Evolutionary conservation across 2,888 invertebrate genomes (phyloP).

Genomic region (Amorpha juglandis): DNA sequence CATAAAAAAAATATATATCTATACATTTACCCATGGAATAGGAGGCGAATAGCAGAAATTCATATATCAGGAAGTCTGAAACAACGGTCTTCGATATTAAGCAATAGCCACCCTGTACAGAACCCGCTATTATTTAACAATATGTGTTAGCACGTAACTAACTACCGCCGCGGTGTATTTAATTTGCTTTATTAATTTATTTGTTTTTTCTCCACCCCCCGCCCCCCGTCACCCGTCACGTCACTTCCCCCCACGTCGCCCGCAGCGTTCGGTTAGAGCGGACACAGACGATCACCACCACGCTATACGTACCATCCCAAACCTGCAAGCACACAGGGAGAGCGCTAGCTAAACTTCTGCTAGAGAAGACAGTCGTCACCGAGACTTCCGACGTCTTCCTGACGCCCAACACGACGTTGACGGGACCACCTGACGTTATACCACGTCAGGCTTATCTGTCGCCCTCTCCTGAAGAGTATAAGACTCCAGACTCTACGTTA

Average conservation of each 20-base stretch:
- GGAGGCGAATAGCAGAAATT: not conserved
- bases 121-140: conserved; percentile 34
- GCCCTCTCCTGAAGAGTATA: conserved; percentile 59
- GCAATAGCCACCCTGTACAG: conserved; percentile 42
- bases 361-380: conserved; percentile 55
- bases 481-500: conserved; percentile 58
- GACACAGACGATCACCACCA: conserved; percentile 51
- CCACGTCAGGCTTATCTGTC: conserved; percentile 58
- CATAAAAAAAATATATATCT: not conserved
- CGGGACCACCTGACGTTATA: conserved; percentile 67
- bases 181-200: conserved; percentile 64
- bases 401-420: conserved; percentile 67
- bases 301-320: conserved; percentile 54
- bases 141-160: conserved; percentile 62
- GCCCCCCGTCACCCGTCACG: conserved; percentile 32
- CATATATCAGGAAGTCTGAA: too few species aligned
- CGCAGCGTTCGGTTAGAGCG: conserved; percentile 65
- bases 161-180: conserved; percentile 47
- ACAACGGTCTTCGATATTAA: not conserved
- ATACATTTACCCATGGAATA: not conserved
- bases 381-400: conserved; percentile 65
- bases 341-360: conserved; percentile 59
- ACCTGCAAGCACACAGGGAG: conserved; percentile 56
- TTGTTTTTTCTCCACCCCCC: conserved; percentile 51
- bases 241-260: conserved; percentile 42